These are phyloP conservation scores for Agraylea sexmaculata DNA, from an alignment of 1,140 invertebrate species.

Conservation along the genomic window DNA sequence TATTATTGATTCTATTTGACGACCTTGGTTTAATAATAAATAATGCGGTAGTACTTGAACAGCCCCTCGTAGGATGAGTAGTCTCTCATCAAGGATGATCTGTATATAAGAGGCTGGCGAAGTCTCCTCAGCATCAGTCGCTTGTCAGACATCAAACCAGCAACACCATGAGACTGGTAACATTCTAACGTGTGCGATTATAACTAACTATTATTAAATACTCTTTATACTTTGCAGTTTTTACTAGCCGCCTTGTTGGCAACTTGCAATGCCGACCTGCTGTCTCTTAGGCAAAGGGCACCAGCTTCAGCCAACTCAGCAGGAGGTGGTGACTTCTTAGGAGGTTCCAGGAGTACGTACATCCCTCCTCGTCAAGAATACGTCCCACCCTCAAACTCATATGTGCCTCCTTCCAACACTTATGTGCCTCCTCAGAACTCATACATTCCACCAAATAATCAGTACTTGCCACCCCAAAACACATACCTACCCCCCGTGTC, in stretches of 20 bases:
- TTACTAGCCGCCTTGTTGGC: conserved; percentile 15
- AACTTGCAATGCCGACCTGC: conserved; percentile 16
- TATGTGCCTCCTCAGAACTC: conserved; percentile 16
- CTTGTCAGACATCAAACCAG: too few species aligned
- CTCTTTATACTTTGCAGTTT: conserved; percentile 12
- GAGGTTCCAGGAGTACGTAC: conserved; percentile 12
- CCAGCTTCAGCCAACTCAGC: conserved; percentile 15
- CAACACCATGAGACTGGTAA: too few species aligned
- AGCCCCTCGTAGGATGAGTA: too few species aligned
- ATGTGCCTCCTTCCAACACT: conserved; percentile 13
- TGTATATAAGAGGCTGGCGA: too few species aligned
- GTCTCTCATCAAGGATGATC: too few species aligned
- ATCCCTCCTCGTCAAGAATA: conserved; percentile 19
- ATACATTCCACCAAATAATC: conserved; percentile 19
- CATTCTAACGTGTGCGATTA: too few species aligned
- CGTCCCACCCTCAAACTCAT: conserved; percentile 16
- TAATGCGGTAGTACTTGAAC: too few species aligned
- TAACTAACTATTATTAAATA: too few species aligned
- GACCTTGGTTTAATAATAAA: too few species aligned
- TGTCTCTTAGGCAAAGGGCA: conserved; percentile 14
- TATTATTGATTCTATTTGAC: too few species aligned
- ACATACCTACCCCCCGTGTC: conserved; percentile 13
- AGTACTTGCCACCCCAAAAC: conserved; percentile 18
- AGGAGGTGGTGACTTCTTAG: conserved; percentile 18
- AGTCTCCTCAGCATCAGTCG: too few species aligned